Conservation (phyloP, 2,888 invertebrate species). For the Oscheius sp. region DNA sequence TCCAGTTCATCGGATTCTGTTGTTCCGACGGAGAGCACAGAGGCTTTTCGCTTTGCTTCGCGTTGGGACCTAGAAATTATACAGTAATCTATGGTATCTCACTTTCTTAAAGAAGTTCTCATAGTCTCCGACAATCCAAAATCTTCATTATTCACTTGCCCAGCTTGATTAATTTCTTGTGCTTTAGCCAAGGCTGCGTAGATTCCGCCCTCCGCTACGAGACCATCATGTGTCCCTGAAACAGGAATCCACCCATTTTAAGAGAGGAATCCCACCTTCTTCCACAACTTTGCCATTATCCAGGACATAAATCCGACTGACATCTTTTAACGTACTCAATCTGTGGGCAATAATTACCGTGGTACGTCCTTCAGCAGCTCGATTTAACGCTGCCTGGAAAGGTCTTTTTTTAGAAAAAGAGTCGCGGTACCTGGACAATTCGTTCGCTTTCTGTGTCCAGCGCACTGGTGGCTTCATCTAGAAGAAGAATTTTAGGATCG, state of each 20-base stretch:
- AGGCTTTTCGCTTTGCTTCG: no score
- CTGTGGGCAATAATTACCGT: constrained; percentile 62
- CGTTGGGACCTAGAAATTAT: neutral
- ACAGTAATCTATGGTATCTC: neutral
- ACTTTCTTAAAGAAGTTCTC: neutral
- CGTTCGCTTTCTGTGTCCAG: constrained; percentile 74
- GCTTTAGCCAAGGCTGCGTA: constrained; percentile 43
- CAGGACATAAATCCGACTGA: constrained; percentile 52
- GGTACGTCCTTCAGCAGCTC: constrained; percentile 54
- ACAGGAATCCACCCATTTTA: neutral
- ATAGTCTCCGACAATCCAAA: neutral
- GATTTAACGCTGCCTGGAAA: constrained; percentile 51
- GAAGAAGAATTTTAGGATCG: constrained; percentile 73
- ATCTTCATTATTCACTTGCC: constrained; percentile 18
- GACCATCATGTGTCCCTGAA: constrained; percentile 36
- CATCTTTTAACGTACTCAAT: constrained; percentile 61
- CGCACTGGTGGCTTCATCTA: constrained; percentile 75
- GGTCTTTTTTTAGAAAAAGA: neutral
- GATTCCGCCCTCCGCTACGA: constrained; percentile 33
- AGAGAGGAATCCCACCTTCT: constrained; percentile 30
- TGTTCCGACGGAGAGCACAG: no score
- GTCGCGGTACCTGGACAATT: constrained; percentile 64
- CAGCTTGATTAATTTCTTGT: constrained; percentile 39
- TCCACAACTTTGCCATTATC: constrained; percentile 50
- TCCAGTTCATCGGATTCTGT: neutral